A percentile compares a stretch with the other conserved stretches of the same genome.
These are phyloP conservation scores for Dermatemys mawii DNA, from an alignment of 2,113 vertebrate species.

Conservation along the genomic window DNA sequence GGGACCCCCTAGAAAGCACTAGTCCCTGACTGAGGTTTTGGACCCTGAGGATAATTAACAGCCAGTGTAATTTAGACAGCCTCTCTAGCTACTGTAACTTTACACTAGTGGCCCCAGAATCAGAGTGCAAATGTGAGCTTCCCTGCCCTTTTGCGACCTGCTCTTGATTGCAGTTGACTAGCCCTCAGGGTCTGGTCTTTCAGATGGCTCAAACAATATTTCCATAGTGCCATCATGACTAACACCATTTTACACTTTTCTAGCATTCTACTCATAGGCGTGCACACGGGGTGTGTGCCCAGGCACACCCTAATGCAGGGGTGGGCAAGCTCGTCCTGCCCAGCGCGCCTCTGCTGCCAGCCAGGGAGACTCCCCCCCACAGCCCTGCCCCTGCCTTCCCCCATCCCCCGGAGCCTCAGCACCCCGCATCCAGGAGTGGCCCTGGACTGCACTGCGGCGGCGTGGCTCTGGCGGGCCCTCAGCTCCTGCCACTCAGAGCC, in stretches of 20 bases:
- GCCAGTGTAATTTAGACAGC: not conserved
- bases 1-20: rapidly evolving
- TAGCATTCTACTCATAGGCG: conserved; percentile 26
- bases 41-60: not conserved
- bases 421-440: no score
- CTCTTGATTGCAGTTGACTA: not conserved
- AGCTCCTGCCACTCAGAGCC: no score
- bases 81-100: not conserved
- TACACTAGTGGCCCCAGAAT: not conserved
- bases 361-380: no score
- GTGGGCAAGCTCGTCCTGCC: no score
- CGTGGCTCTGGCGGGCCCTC: no score
- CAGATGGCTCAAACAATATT: not conserved
- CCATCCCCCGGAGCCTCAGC: no score
- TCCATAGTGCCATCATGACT: conserved; percentile 7
- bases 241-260: not conserved
- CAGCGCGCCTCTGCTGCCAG: no score
- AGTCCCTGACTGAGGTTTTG: rapidly evolving
- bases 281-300: no score
- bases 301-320: no score
- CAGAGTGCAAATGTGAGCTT: not conserved
- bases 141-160: not conserved
- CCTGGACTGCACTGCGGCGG: no score
- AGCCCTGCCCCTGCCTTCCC: no score
- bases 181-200: not conserved